Evolutionary conservation across 2,888 invertebrate species (phyloP).

Genomic region (Phoenoteleia sp.): DNA sequence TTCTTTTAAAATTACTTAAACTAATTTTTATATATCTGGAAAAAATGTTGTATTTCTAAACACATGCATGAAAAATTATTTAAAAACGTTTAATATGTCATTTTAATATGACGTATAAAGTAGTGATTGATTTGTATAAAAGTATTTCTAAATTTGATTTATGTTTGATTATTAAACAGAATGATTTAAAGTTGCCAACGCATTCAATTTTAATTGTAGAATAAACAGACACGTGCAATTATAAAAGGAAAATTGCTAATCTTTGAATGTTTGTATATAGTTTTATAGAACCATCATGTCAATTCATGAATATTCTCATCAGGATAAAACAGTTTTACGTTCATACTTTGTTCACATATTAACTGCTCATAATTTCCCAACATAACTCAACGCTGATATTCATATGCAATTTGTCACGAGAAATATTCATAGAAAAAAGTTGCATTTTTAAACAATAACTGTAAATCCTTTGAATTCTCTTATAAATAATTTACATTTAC

Average conservation of each 20-base stretch:
- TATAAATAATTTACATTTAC: slow-evolving; percentile 37
- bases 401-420: slow-evolving; percentile 50
- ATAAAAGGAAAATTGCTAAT: background rate
- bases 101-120: too few species aligned
- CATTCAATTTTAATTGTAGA: background rate
- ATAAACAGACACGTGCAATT: background rate
- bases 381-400: slow-evolving; percentile 29
- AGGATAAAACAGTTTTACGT: slow-evolving; percentile 20
- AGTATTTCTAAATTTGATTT: too few species aligned
- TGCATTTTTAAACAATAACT: slow-evolving; percentile 51
- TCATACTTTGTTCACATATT: slow-evolving; percentile 31
- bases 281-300: slow-evolving; percentile 20
- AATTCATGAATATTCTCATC: slow-evolving; percentile 34
- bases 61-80: too few species aligned
- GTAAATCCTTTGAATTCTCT: slow-evolving; percentile 27
- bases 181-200: too few species aligned
- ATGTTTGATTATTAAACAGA: too few species aligned
- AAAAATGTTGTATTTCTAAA: too few species aligned
- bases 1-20: too few species aligned
- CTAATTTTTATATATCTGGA: too few species aligned
- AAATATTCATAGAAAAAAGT: slow-evolving; percentile 40
- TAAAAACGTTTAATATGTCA: too few species aligned
- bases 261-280: background rate
- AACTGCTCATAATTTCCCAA: slow-evolving; percentile 36
- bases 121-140: too few species aligned